Base-by-base conservation (phyloP, 2,888 invertebrate species). In the Nymphalis polychloros region DNA sequence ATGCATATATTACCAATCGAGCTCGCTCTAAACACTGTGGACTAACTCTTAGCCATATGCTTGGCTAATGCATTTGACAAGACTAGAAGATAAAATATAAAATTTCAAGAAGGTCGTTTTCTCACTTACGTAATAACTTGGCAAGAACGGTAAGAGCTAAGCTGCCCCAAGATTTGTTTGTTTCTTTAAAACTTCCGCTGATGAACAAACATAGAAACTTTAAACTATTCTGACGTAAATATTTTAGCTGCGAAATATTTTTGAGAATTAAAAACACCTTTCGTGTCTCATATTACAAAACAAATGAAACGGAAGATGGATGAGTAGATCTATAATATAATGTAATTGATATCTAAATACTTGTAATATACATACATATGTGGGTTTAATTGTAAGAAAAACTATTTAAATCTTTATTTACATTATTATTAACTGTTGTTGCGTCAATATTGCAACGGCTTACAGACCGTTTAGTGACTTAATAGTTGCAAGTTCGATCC, bases 121-220 rank as follows among this genome's bases (percentile, higher is more conserved):
- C 46, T 20, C 41, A 23, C 60, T 60, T 60, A 60, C 48, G 48
- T 61, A 67, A 63, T 55, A 47, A 17, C n/a, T 67, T 67, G 67
- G 57, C 62, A 60, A 27, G 53, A 31, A 67, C 55, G 41, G 61
- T 53, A 53, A 70, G 52, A 50, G 59, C 63, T 31, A 61, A 61
- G 63, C 57, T 49, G 55, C 60, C 35, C 16, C 8, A 64, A 64
- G 60, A 16, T 59, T 46, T 61, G 66, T 61, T 60, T 67, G 68
- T 57, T 61, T 48, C 55, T 62, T 62, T 60, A 46, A 64, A 67
- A 70, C 63, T 47, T 67, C 53, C 27, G 41, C 48, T 64, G 60
- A 61, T 27, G 48, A 46, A 61, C 60, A 57, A 67, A 60, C 53
- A 46, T 57, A 49, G 55, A 41, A 48, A 49, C 41, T 50, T 49